phyloP scores from a whole-genome alignment of 64 coral and sea anemone species.

The Anthopleura sola region DNA sequence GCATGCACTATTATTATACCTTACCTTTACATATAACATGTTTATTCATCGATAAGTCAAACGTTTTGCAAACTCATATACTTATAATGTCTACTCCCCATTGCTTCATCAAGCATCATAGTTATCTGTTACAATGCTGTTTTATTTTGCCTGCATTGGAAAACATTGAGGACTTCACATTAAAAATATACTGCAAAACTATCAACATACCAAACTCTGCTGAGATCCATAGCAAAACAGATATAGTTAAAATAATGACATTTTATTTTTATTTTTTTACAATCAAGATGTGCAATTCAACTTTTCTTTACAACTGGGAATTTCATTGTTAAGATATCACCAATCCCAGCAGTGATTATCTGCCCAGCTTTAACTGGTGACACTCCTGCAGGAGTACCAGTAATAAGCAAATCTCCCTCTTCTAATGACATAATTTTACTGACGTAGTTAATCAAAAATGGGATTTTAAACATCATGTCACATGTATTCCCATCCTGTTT shows the following conservation, averaged over 20 bases:
- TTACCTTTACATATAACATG: too few relatives aligned
- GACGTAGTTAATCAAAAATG: constrained; percentile 86
- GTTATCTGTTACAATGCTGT: too few relatives aligned
- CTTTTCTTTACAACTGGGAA: constrained; percentile 55
- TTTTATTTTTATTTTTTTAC: neutral
- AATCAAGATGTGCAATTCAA: neutral
- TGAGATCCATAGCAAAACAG: too few relatives aligned
- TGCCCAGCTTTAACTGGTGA: constrained; percentile 67
- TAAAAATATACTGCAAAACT: too few relatives aligned
- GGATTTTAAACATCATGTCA: constrained; percentile 96
- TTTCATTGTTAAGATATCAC: constrained; percentile 74
- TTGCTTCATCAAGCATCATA: too few relatives aligned
- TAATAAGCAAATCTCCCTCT: constrained; percentile 90
- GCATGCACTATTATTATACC: too few relatives aligned
- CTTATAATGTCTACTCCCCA: too few relatives aligned
- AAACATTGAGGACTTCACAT: too few relatives aligned
- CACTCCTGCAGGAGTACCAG: constrained; percentile 83
- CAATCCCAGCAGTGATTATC: constrained; percentile 76
- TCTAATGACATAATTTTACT: constrained; percentile 87
- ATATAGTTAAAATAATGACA: neutral
- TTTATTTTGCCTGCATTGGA: too few relatives aligned
- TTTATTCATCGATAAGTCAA: too few relatives aligned
- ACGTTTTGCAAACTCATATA: too few relatives aligned
- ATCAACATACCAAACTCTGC: too few relatives aligned
- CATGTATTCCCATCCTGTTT: constrained; percentile 86